These are phyloP conservation scores for Alligator sinensis DNA, from an alignment of 2,113 vertebrate species.

Conservation along the genomic window DNA sequence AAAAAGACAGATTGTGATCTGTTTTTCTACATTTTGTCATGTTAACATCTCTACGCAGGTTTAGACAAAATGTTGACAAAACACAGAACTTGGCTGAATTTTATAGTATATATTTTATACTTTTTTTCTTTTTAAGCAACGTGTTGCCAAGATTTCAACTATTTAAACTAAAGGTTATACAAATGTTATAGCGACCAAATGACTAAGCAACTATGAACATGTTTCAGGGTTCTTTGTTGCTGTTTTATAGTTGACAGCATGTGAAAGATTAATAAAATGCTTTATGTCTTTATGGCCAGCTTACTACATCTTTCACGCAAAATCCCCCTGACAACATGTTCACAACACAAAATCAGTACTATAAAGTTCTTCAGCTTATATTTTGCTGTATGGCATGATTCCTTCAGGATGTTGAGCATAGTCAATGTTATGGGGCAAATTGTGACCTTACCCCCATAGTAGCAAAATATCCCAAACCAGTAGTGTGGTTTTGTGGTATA, in stretches of 20 bases:
- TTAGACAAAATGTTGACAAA: slow-evolving; percentile 39
- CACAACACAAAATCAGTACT: neutral
- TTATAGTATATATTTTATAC: slow-evolving; percentile 25
- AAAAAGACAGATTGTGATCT: neutral
- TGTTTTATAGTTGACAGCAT: neutral
- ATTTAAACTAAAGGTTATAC: slow-evolving; percentile 46
- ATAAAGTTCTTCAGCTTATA: neutral
- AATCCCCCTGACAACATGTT: neutral
- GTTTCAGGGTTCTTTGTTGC: neutral
- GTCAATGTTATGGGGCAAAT: neutral
- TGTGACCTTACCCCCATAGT: neutral
- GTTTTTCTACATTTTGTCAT: neutral
- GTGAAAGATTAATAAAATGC: neutral
- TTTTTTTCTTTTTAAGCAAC: neutral
- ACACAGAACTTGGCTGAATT: slow-evolving; percentile 3
- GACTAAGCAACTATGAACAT: neutral
- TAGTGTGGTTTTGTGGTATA: neutral
- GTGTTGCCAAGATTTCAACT: slow-evolving; percentile 30
- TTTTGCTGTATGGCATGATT: fast-evolving
- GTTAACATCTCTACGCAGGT: neutral
- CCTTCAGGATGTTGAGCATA: neutral
- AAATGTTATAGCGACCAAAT: slow-evolving; percentile 31
- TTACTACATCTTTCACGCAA: neutral
- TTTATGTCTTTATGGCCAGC: neutral
- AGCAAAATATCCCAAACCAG: neutral